Evolutionary conservation across 2,797 vertebrate species (phyloP).

Genomic region (Ficedula albicollis): DNA sequence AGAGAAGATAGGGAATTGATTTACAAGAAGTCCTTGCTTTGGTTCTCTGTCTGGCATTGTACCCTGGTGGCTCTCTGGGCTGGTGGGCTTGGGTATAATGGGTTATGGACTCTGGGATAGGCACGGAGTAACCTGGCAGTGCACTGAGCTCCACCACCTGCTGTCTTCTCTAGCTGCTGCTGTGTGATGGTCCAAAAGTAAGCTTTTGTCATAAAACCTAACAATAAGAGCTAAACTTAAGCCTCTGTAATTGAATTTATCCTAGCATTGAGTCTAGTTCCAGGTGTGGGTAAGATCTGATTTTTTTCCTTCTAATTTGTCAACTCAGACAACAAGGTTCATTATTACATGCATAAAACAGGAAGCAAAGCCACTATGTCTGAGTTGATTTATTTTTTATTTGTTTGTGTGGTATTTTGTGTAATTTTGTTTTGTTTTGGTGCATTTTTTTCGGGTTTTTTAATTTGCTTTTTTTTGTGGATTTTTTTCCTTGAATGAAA

Average conservation of each 20-base stretch:
- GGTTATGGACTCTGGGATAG: not conserved
- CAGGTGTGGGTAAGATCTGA: fast-evolving
- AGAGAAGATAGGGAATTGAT: not conserved
- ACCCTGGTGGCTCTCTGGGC: not conserved
- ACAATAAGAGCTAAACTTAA: not conserved
- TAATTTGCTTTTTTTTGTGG: not conserved
- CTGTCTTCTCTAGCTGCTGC: not conserved
- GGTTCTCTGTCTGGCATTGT: not conserved
- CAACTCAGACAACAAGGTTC: not conserved
- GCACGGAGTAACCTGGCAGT: not conserved
- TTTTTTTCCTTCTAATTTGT: not conserved
- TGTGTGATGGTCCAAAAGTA: not conserved
- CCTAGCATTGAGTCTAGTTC: not conserved
- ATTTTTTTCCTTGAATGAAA: not conserved
- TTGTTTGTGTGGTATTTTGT: too few species aligned
- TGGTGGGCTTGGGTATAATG: not conserved
- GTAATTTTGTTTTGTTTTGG: too few species aligned
- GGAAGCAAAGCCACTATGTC: not conserved
- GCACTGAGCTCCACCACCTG: not conserved
- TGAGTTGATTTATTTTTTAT: fast-evolving
- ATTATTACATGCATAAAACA: not conserved
- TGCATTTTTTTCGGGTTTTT: too few species aligned
- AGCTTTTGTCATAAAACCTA: not conserved
- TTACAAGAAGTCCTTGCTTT: not conserved
- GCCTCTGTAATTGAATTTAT: not conserved